Evolutionary conservation across 2,797 vertebrate genomes (phyloP), one percentile per base, ranked within the genome.

Genomic region (Sardinella longiceps): DNA sequence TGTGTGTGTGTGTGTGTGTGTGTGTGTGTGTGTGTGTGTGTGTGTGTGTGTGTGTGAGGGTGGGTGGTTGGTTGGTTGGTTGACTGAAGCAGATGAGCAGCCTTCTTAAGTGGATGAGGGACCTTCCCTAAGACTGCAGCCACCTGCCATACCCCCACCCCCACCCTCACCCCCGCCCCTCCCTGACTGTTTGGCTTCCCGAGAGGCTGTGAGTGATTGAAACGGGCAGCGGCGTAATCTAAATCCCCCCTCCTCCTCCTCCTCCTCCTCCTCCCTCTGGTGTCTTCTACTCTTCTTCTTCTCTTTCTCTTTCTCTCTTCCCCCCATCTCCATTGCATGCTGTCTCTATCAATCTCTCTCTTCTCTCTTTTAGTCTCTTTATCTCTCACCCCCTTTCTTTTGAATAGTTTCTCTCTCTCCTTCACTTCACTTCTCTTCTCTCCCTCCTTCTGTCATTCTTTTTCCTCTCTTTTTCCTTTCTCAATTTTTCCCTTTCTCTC

Each of bases 61-160:
- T 83, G 51, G 11, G 25, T 56, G 3, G 82, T 30, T 15, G 30
- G 60, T 81, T 60, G 39, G 83, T 28, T 37, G 37, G 51, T 25
- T 37, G 63, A 45, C 80, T n/a, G 46, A 81, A 70, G 77, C 58
- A 83, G 80, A 87, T 81, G 53, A 83, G 80, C 80, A 82, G 39
- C 84, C 25, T 56, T 87, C 58, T 80, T 77, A 87, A 85, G 81
- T 33, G 81, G 84, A 89, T 87, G 81, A 86, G 53, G 82, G 77
- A 83, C 81, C n/a, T 81, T 66, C 83, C 53, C 80, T 2, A 48
- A 81, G 63, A 66, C 46, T 80, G 70, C 37, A 80, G 84, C 83
- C 88, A 88, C 83, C 82, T 88, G 86, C 84, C 88, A 25, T n/a
- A n/a, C 33, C 56, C 50, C 84, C 37, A 30, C 12, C 39, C 18